Conservation (phyloP, 2,113 vertebrate species). For the Cheilinus undulatus region DNA sequence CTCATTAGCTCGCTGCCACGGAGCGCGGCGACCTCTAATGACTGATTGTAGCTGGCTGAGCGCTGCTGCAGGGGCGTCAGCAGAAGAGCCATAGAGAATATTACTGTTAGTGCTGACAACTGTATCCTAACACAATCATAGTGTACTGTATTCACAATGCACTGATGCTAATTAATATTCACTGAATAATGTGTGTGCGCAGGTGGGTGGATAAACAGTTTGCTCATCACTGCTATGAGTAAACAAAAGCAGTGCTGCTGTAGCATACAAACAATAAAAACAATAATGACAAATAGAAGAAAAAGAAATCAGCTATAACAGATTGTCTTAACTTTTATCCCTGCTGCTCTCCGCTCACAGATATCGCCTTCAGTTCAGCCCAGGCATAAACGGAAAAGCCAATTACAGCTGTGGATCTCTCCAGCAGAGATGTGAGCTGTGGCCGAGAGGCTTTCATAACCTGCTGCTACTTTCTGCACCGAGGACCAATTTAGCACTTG, state of each 20-base stretch:
- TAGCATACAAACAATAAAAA: conserved; percentile 8
- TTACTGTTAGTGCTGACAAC: conserved; percentile 81
- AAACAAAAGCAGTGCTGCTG: conserved; percentile 51
- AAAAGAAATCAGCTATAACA: conserved; percentile 18
- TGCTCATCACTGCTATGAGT: conserved; percentile 58
- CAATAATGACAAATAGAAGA: not conserved
- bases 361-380: conserved; percentile 47
- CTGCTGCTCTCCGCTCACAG: conserved; percentile 25
- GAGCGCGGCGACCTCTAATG: conserved; percentile 72
- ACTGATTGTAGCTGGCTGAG: conserved; percentile 60
- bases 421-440: conserved; percentile 72
- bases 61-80: conserved; percentile 57
- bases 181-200: conserved; percentile 67
- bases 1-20: conserved; percentile 82
- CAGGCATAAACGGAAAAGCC: conserved; percentile 66
- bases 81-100: conserved; percentile 72
- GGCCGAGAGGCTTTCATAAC: conserved; percentile 12
- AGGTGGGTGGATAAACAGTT: conserved; percentile 70
- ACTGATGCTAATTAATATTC: conserved; percentile 83
- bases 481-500: conserved; percentile 6
- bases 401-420: conserved; percentile 73
- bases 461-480: conserved; percentile 38
- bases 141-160: conserved; percentile 73
- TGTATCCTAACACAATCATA: conserved; percentile 83
- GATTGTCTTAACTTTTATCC: conserved; percentile 24